Base-by-base conservation (phyloP, 2,888 invertebrate species). In the Tetranychus truncatus region DNA sequence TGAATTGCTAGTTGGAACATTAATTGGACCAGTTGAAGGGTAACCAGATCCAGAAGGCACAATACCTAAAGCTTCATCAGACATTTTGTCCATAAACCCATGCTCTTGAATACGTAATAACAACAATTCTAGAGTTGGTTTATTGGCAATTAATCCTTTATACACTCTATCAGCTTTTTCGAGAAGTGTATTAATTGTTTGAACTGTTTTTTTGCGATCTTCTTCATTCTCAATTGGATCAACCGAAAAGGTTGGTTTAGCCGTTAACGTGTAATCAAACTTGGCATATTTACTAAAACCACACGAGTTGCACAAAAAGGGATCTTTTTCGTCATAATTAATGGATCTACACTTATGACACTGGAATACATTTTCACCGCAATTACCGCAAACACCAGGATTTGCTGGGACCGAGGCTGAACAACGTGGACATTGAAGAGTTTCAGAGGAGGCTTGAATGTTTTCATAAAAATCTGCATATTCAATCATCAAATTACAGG, bases 211-310 rank as follows among this genome's bases (percentile, higher is more conserved):
- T 82, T 93, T 92, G 4, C 96, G 87, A 83, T 96, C 97, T 80
- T 96, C 95, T 80, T 96, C 96, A 80, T 89, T 94, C 83, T 96
- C 95, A 34, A 97, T 95, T 15, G 94, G 93, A 84, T 97, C 96
- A 0, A 97, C 95, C 24, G 95, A 95, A 83, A 93, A 96, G 81
- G 93, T 95, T 0, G 93, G 91, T 34, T 92, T 88, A 6, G 92
- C 94, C 6, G 89, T 89, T 76, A 96, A 86, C 11, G 91, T 92
- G 84, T 95, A 93, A 84, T 99, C 97, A 83, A 97, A 96, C 84
- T 97, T 95, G 65, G 96, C 97, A 84, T 97, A 97, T 84, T 97
- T 97, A 85, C 97, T 99, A 85, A 95, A 97, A 1, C 97, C 97
- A 84, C 99, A 99, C 6, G 95, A 91, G 84, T 96, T 96, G 82